phyloP scores from a whole-genome alignment of 2,888 invertebrate species.

The Xanthorhoe spadicearia region DNA sequence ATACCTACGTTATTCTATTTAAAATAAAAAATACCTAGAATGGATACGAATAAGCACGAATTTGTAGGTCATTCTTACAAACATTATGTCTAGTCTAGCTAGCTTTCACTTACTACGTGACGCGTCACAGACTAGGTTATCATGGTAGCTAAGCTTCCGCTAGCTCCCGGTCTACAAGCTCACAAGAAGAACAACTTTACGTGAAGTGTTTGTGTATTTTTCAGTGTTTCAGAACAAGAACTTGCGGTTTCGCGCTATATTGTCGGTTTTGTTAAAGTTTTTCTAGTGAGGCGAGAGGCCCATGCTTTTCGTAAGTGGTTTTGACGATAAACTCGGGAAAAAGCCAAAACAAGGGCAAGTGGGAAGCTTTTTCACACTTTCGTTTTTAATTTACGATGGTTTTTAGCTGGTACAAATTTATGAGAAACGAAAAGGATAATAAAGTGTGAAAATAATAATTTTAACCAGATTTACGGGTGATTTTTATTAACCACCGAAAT shows the following conservation, averaged over 20 bases:
- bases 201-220: constrained; percentile 69
- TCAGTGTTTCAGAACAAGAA: constrained; percentile 37
- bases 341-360: constrained; percentile 19
- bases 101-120: too few relatives aligned
- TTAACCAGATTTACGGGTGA: too few relatives aligned
- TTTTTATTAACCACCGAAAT: too few relatives aligned
- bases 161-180: constrained; percentile 34
- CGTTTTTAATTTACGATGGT: not conserved
- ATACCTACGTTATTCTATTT: too few relatives aligned
- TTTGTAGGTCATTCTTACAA: too few relatives aligned
- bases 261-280: constrained; percentile 34
- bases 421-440: too few relatives aligned
- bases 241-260: constrained; percentile 30
- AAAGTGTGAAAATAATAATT: too few relatives aligned
- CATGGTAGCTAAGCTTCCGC: not conserved
- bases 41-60: too few relatives aligned
- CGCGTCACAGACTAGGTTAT: not conserved
- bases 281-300: constrained; percentile 26
- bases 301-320: constrained; percentile 40
- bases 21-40: too few relatives aligned
- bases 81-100: too few relatives aligned
- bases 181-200: constrained; percentile 53
- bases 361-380: constrained; percentile 23
- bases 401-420: too few relatives aligned
- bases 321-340: constrained; percentile 35